phyloP scores from a whole-genome alignment of 2,113 vertebrate species.

The Coturnix japonica region DNA sequence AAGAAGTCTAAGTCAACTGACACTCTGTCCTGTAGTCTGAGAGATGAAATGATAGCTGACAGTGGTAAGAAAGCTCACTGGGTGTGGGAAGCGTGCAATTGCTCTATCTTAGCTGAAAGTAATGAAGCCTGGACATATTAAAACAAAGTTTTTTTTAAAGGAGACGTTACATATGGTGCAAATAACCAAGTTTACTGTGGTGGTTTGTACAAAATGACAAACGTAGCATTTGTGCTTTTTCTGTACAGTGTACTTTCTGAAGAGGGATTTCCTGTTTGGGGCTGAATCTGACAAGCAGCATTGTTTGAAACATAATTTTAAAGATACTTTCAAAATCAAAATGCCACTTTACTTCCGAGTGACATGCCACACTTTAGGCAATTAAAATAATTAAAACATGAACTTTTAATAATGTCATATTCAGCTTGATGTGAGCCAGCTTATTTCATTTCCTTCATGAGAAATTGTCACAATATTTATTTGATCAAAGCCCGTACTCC shows the following conservation, averaged over 20 bases:
- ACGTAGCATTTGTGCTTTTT: background rate
- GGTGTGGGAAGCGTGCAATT: background rate
- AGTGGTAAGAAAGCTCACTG: background rate
- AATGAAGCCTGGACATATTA: background rate
- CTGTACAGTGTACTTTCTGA: no score
- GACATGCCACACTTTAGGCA: background rate
- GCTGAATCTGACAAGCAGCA: background rate
- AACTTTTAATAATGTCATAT: background rate
- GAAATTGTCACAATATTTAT: background rate
- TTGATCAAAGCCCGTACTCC: background rate
- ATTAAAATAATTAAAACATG: background rate
- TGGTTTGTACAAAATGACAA: background rate
- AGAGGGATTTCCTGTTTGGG: background rate
- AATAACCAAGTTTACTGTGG: background rate
- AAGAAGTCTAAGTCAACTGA: no score
- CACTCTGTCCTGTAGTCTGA: background rate
- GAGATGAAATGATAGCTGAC: background rate
- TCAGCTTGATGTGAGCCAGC: background rate
- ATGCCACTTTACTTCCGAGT: background rate
- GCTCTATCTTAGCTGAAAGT: background rate
- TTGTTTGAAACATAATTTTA: background rate
- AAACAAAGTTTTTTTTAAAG: background rate
- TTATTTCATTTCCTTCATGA: background rate
- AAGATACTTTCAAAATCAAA: background rate
- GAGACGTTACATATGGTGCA: background rate